Base-by-base conservation (phyloP, 2,888 invertebrate genomes). In the Cylindroiulus punctatus region DNA sequence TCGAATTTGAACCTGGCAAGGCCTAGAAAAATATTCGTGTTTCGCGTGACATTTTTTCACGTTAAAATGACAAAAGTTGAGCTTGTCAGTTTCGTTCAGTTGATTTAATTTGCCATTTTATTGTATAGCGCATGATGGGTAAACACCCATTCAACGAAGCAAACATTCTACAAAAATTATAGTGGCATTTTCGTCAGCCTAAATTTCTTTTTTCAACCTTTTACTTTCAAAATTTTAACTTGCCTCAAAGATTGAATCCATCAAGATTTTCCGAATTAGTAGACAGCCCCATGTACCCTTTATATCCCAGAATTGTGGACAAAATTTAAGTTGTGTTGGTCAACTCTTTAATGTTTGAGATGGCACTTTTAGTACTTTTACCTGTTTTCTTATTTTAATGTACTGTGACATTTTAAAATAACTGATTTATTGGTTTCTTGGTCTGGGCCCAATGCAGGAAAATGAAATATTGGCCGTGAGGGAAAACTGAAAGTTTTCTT, bases 51-150 rank as follows among this genome's bases (percentile, higher is more conserved):
- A 76, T 14, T 30, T 76, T 76, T 30, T 14, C 36, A 4, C 26
- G 26, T 76, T 76, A 30, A 26, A 65, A 65, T 76, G 76, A 30
- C 76, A 76, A 76, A 76, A 76, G 76, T 76, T 76, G 76, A 76
- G 30, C 76, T 12, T 26, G 65, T 76, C 76, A 76, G 76, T 76
- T 76, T 52, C 52, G n/a, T 52, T 19, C 52, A 52, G 19, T n/a
- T 26, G 76, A 76, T 30, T 76, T 30, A 76, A 76, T 76, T 76
- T 76, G 76, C 30, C 30, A 26, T 76, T 30, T 30, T 26, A 30
- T 76, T 76, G n/a, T n/a, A 76, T 30, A 14, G 30, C 30, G 26
- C 30, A 2, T 30, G 30, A 76, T 12, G 17, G 76, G 30, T 76
- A 14, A n/a, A n/a, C n/a, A n/a, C n/a, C n/a, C n/a, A n/a, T n/a